Conservation (phyloP, 2,888 invertebrate species). For the Drosophila fungiperda region DNA sequence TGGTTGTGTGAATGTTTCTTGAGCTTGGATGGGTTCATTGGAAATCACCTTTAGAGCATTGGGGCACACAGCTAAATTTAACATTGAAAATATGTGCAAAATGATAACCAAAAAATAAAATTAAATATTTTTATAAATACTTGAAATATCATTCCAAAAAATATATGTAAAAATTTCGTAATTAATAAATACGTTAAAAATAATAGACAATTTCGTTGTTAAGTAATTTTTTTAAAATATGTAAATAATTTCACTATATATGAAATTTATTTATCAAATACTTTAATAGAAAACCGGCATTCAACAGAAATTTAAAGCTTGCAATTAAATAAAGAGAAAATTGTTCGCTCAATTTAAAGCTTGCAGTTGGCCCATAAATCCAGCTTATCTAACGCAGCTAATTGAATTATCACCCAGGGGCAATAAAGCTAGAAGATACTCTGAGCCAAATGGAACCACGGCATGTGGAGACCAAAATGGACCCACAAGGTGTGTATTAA, state of each 20-base stretch:
- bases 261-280: background rate
- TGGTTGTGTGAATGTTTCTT: slow-evolving; percentile 14
- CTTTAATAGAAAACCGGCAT: background rate
- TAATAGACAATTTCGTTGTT: background rate
- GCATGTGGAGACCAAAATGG: slow-evolving; percentile 16
- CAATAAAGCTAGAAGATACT: slow-evolving; percentile 43
- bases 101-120: background rate
- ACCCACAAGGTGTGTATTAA: slow-evolving; percentile 24
- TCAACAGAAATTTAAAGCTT: background rate
- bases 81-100: slow-evolving; percentile 15
- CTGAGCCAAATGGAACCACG: background rate
- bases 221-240: background rate
- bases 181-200: background rate
- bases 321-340: background rate
- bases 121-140: slow-evolving; percentile 10
- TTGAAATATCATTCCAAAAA: background rate
- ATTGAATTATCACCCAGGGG: slow-evolving; percentile 67
- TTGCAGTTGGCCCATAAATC: slow-evolving; percentile 46
- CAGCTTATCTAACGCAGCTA: slow-evolving; percentile 55
- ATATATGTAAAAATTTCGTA: background rate
- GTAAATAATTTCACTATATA: background rate
- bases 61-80: slow-evolving; percentile 26
- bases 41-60: slow-evolving; percentile 35
- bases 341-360: slow-evolving; percentile 9
- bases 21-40: slow-evolving; percentile 12